Base-by-base conservation (phyloP, 1,140 invertebrate species). In the Tribolium castaneum region DNA sequence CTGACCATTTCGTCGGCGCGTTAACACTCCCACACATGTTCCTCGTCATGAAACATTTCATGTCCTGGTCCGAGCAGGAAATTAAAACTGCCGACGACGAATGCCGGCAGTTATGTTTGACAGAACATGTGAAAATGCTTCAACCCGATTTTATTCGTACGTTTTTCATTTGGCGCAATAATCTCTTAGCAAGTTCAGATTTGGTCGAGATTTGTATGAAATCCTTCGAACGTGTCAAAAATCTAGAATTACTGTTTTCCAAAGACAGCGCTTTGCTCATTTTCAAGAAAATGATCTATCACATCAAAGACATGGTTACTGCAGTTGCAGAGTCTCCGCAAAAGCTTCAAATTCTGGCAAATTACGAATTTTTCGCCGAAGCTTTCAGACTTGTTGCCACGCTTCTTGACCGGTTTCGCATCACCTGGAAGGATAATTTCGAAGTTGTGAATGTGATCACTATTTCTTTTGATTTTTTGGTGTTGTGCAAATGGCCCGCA, bases 341-440 rank as follows among this genome's bases (percentile, higher is more conserved):
- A 10, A 45, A 45, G 39, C 39, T 45, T 45, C 39, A 45, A 45
- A 45, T 45, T 45, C 9, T 45, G 1, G 3, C 9, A 7, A 9
- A 45, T 10, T 1, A 45, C 7, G 39, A 45, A 9, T 86, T 91
- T 13, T 78, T 92, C 25, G 87, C 89, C 2, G 86, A 91, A 4
- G 86, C 93, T 6, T 84, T 94, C 16, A 89, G 92, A 74, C 90
- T 88, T 1, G 82, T 94, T 9, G 87, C 90, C 7, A 87, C 87
- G 0, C 85, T 93, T n/a, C 91, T 93, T 0, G 90, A 92, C 70
- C 90, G 91, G 19, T 92, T 92, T 51, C 90, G 92, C 76, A 90
- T 94, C 3, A 91, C 91, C 4, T 94, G 93, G 93, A 89, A 90
- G 62, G 92, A 94, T 80, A 91, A 89, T 80, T 86, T 92, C 7